Evolutionary conservation across 2,888 invertebrate genomes (phyloP), one percentile per base, ranked within the genome.

Genomic region (Oegoconia quadripuncta): DNA sequence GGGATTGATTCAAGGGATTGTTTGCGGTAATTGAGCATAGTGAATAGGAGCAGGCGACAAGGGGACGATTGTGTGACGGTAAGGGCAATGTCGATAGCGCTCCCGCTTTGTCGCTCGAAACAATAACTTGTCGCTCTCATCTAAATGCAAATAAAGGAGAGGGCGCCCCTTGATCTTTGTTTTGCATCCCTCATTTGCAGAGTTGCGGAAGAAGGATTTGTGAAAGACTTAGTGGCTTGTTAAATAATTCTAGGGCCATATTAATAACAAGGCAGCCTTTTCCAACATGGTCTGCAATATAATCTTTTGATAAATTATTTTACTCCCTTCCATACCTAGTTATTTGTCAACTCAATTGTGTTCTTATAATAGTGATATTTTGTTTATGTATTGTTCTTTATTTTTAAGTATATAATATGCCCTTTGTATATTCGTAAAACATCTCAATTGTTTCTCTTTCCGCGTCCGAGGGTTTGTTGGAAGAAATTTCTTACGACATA

Each of bases 61-160:
- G 45, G 46, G 48, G 50, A 46, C 38, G 54, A 50, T 50, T 50
- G 58, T 41, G 52, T 45, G 53, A 54, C 51, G 55, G 59, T 52
- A 47, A 49, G 39, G 48, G 40, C 35, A 5, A 28, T 41, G 42
- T 37, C 38, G 39, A 39, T 44, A 41, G 31, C 39, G 36, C 34
- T 30, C 42, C 36, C 14, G 18, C 37, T 31, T 44, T 44, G 42
- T 42, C 37, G 39, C 48, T 49, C 49, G 55, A 48, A 55, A 71
- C 74, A 70, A 74, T 75, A 72, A 77, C 77, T 78, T 74, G 75
- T 75, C 73, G 65, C 71, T 55, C 68, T 73, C 68, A 78, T 80
- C 74, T 79, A 80, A 74, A 84, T 82, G 83, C 76, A 81, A 84
- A 84, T 84, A 75, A 59, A 66, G 59, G 59, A 64, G 64, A 57